Evolutionary conservation across 2,888 invertebrate species (phyloP).

Genomic region (Thumatha senex): DNA sequence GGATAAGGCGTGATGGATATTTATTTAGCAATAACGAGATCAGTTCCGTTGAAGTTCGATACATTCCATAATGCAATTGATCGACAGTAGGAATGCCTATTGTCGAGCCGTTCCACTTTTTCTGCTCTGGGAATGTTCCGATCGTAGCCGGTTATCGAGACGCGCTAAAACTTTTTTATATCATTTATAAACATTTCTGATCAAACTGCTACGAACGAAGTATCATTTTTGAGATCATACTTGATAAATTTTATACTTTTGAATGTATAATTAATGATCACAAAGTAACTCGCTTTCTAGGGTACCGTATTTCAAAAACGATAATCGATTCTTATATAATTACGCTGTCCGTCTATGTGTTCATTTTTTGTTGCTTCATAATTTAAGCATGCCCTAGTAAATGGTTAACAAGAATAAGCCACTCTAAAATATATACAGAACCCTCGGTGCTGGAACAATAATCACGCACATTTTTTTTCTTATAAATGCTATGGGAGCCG

Average conservation of each 20-base stretch:
- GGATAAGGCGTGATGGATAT: too few species aligned
- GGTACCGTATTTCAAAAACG: too few species aligned
- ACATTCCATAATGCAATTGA: conserved; percentile 52
- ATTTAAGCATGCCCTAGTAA: too few species aligned
- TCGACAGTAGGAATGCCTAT: conserved; percentile 49
- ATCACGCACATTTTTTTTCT: too few species aligned
- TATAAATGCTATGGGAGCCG: too few species aligned
- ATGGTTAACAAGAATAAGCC: too few species aligned
- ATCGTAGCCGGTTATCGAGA: conserved; percentile 50
- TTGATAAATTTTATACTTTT: neutral
- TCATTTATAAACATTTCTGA: conserved; percentile 10
- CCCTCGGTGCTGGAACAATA: too few species aligned
- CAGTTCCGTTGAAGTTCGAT: conserved; percentile 32
- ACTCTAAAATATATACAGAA: too few species aligned
- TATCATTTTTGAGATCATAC: neutral
- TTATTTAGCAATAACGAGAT: conserved; percentile 27
- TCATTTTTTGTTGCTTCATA: too few species aligned
- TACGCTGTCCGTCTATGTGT: too few species aligned
- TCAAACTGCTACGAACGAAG: neutral
- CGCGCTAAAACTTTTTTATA: conserved; percentile 52
- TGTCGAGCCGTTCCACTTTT: conserved; percentile 53
- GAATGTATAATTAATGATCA: neutral
- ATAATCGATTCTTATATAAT: too few species aligned
- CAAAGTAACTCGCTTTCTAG: too few species aligned
- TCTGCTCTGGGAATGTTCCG: conserved; percentile 54